Conservation (phyloP, 1,140 invertebrate genomes). For the Drosophila equinoxialis region DNA sequence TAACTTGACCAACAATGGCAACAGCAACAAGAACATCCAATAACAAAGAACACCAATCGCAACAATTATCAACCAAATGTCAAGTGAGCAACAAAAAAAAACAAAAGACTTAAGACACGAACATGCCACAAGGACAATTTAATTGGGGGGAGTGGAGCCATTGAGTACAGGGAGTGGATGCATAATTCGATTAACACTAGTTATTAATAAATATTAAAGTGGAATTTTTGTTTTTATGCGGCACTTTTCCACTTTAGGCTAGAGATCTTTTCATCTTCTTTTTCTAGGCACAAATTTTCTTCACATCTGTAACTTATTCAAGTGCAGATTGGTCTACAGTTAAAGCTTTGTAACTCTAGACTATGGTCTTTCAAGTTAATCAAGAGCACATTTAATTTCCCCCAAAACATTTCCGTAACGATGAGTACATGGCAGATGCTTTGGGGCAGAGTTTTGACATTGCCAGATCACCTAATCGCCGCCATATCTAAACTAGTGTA, state of each 20-base stretch:
- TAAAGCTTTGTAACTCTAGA: too few relatives aligned
- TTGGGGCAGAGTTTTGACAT: background rate
- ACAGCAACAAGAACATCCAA: slow-evolving; percentile 16
- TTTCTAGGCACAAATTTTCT: too few relatives aligned
- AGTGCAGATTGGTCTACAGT: too few relatives aligned
- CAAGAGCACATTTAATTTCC: background rate
- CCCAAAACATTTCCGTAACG: background rate
- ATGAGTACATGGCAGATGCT: background rate
- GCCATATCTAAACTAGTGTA: background rate
- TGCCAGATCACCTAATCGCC: background rate
- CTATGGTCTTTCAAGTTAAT: too few relatives aligned
- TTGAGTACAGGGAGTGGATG: slow-evolving; percentile 44
- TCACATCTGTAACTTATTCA: too few relatives aligned
- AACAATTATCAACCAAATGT: slow-evolving; percentile 31
- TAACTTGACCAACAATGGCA: slow-evolving; percentile 65
- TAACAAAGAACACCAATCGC: slow-evolving; percentile 31
- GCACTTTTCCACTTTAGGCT: too few relatives aligned
- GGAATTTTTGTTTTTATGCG: too few relatives aligned
- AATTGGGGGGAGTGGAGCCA: background rate
- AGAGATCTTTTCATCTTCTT: too few relatives aligned
- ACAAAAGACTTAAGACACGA: slow-evolving; percentile 74
- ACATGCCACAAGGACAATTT: slow-evolving; percentile 40
- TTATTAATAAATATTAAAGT: background rate
- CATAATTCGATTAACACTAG: background rate
- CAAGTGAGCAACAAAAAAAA: slow-evolving; percentile 43